These are phyloP conservation scores for Synanthedon tipuliformis DNA, from an alignment of 2,888 invertebrate species.

Conservation along the genomic window DNA sequence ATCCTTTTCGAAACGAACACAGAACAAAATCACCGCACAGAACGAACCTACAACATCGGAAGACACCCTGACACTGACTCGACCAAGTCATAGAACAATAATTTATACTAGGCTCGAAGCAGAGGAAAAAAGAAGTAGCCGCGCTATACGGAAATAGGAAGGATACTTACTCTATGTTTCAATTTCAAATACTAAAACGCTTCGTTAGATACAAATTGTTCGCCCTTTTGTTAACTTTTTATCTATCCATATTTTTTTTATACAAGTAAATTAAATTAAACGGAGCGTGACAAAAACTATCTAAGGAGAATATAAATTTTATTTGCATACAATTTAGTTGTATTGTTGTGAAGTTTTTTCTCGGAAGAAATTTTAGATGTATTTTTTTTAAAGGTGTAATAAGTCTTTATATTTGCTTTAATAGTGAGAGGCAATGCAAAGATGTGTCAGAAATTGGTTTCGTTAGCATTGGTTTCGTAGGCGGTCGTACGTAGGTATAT, in stretches of 20 bases:
- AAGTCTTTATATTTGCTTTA: no score
- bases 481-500: no score
- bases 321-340: not conserved
- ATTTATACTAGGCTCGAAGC: constrained; percentile 32
- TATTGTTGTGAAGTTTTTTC: not conserved
- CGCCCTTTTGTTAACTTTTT: constrained; percentile 40
- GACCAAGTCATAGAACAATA: constrained; percentile 12
- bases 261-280: not conserved
- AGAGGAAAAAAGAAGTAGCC: constrained; percentile 39
- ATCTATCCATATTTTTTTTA: constrained; percentile 2
- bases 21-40: constrained; percentile 12
- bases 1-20: constrained; percentile 4
- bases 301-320: not conserved
- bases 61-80: constrained; percentile 36
- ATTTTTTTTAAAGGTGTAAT: no score
- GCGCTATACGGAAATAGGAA: constrained; percentile 55
- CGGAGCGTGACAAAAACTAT: not conserved
- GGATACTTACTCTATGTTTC: constrained; percentile 45
- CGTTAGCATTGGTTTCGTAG: no score
- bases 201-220: constrained; percentile 54
- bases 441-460: no score
- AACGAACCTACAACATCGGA: constrained; percentile 26
- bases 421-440: no score
- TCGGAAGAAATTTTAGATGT: not conserved
- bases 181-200: constrained; percentile 44